Conservation (phyloP, 2,797 vertebrate species). For the Hirundo rustica region DNA sequence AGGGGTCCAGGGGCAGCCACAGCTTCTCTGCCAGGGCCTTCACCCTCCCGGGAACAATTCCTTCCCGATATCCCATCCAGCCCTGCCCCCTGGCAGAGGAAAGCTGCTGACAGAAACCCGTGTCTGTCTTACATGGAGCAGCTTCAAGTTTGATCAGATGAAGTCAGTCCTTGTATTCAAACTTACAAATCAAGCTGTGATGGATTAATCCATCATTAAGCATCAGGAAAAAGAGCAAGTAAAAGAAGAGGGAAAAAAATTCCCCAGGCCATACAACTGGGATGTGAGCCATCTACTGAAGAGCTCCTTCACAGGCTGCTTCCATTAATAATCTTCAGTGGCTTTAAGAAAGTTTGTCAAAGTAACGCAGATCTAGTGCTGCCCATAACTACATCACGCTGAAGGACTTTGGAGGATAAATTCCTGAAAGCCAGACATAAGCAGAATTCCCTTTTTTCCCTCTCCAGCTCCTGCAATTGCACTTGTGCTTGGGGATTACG, state of each 20-base stretch:
- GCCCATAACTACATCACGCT: background rate
- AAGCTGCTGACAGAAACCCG: background rate
- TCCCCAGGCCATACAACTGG: background rate
- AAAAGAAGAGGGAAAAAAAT: background rate
- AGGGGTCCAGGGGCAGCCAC: background rate
- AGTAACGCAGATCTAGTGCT: conserved; percentile 23
- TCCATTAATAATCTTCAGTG: background rate
- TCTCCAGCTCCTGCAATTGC: conserved; percentile 3
- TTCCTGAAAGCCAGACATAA: background rate
- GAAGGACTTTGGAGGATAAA: conserved; percentile 34
- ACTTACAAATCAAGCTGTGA: background rate
- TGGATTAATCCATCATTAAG: background rate
- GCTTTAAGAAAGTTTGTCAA: background rate
- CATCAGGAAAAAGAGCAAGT: background rate
- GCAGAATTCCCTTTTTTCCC: background rate
- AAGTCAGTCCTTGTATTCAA: background rate
- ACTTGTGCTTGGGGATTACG: background rate
- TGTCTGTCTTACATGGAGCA: background rate
- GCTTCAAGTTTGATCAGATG: background rate
- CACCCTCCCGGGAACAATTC: fast-evolving
- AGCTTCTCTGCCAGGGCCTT: background rate
- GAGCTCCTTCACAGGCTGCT: background rate
- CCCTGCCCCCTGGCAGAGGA: background rate
- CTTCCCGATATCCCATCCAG: background rate
- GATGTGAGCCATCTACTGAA: background rate